Evolutionary conservation across 2,113 vertebrate genomes (phyloP), one percentile per base, ranked within the genome.

Genomic region (Pachypanchax playfairii): DNA sequence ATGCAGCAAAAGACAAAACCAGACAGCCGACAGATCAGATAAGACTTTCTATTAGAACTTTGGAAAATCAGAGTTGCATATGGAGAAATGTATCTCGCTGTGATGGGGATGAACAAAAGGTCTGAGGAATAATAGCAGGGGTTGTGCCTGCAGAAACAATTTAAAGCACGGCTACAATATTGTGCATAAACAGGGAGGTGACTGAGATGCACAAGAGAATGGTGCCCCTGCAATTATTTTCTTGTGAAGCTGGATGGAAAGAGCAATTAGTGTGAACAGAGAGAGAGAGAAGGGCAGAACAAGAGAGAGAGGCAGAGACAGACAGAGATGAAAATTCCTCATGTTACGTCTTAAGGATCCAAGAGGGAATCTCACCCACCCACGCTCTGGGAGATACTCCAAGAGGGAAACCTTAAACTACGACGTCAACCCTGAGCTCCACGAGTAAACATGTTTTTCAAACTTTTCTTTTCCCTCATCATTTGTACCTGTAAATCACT

Each of bases 361-460:
- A 91, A 90, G 90, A 93, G 94, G 92, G 93, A 94, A 94, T 94
- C 86, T 94, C 93, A 89, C 86, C 74, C 90, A 62, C 92, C 94
- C 91, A 91, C 80, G 64, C 89, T 85, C 92, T 91, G 93, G 94
- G 93, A 93, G 67, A 70, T 74, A 62, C 84, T 95, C 94, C 93
- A 94, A 93, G 77, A 94, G 93, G 94, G 93, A 95, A 95, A 94
- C 93, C 94, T 95, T 92, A 95, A 91, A 94, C 88, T 90, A 82
- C 90, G 90, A 93, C 87, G 90, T 93, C 92, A 94, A 90, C 88
- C 91, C 65, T 57, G 63, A 47, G 60, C 82, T 92, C 88, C 87
- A 87, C 88, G 78, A 89, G 92, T 95, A 95, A 96, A 96, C 94
- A 95, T 94, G 92, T 95, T 95, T 94, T 94, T 92, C 91, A 92